These are phyloP conservation scores for Rattus rattus DNA, from an alignment of 2,113 vertebrate species.

Conservation along the genomic window DNA sequence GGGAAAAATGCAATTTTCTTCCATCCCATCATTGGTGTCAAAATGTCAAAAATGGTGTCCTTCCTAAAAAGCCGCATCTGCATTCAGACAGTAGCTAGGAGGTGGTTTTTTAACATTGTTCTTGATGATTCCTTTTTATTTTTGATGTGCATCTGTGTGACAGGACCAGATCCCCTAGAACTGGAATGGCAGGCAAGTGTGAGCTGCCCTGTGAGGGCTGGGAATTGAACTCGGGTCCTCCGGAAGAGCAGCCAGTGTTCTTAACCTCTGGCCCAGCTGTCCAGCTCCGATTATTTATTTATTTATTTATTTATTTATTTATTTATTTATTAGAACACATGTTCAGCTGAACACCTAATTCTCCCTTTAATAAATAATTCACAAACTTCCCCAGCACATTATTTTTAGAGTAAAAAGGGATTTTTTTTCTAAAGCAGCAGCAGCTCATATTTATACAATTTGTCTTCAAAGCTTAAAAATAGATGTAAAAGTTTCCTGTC, in stretches of 20 bases:
- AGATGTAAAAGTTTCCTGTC: conserved; percentile 69
- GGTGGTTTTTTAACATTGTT: not conserved
- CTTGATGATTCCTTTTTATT: not conserved
- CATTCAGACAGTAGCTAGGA: conserved; percentile 59
- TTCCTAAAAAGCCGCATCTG: conserved; percentile 65
- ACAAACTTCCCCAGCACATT: conserved; percentile 75
- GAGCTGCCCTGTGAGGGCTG: not conserved
- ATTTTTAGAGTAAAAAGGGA: conserved; percentile 72
- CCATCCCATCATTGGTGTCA: conserved; percentile 22
- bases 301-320: not conserved
- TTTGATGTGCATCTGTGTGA: not conserved
- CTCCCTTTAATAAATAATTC: conserved; percentile 76
- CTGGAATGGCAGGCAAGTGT: not conserved
- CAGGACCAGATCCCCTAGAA: not conserved
- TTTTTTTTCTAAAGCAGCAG: conserved; percentile 56
- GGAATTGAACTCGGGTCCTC: not conserved
- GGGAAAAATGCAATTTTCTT: conserved; percentile 34
- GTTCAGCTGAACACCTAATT: conserved; percentile 69
- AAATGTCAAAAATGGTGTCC: conserved; percentile 36
- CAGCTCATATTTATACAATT: conserved; percentile 74
- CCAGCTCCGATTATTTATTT: not conserved
- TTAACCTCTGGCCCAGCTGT: not conserved
- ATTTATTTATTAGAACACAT: conserved; percentile 65
- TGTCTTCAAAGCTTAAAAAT: conserved; percentile 71
- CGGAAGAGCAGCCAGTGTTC: not conserved